These are phyloP conservation scores for Troilus luridus DNA, from an alignment of 2,888 invertebrate genomes.

Conservation along the genomic window DNA sequence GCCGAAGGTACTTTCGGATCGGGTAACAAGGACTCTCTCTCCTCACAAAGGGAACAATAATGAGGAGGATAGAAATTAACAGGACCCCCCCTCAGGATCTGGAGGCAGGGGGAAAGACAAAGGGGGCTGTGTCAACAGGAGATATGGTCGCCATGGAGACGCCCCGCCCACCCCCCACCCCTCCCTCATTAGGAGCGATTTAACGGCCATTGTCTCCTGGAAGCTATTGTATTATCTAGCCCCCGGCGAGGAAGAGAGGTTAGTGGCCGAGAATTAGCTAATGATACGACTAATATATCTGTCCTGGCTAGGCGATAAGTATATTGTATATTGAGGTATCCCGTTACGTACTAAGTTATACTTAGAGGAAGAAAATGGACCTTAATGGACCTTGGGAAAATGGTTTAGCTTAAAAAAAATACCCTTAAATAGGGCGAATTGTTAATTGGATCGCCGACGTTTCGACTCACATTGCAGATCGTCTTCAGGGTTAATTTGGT, in stretches of 20 bases:
- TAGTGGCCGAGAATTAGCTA: not conserved
- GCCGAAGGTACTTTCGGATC: not conserved
- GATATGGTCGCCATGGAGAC: constrained; percentile 66
- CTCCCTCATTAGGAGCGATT: constrained; percentile 45
- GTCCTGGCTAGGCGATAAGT: not conserved
- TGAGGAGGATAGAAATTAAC: constrained; percentile 30
- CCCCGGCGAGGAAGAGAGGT: not conserved
- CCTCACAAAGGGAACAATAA: constrained; percentile 12
- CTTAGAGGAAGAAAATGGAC: too few species aligned
- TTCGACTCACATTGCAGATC: too few species aligned
- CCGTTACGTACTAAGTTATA: not conserved
- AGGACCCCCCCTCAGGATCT: not conserved
- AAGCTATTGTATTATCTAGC: not conserved
- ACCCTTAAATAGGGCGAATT: too few species aligned
- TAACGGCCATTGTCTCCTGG: constrained; percentile 8
- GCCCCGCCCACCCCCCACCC: constrained; percentile 67
- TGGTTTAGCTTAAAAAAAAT: too few species aligned
- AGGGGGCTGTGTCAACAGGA: constrained; percentile 66
- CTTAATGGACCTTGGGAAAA: too few species aligned
- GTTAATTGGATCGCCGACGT: too few species aligned
- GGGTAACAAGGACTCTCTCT: not conserved
- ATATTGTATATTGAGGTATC: not conserved
- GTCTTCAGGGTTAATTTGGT: too few species aligned
- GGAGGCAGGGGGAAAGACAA: constrained; percentile 63
- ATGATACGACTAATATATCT: not conserved